Evolutionary conservation across 92 coral and sea anemone species (phyloP), one percentile per base, ranked within the genome.

Genomic region (Porites divaricata): DNA sequence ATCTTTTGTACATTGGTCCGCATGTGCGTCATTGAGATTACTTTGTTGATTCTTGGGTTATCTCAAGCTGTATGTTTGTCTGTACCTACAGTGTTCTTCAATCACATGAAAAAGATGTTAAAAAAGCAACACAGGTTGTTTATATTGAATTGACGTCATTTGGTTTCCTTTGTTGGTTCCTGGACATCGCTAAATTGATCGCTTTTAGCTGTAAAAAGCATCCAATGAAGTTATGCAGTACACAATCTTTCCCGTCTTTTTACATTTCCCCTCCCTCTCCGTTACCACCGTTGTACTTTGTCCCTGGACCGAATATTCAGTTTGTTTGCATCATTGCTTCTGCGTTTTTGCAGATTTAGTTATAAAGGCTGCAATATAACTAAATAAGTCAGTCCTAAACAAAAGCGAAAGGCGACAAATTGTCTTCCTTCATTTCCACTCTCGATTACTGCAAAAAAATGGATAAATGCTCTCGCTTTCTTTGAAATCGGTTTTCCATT

Each of bases 401-500:
- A 54, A 54, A 54, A 15, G 12, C 17, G 16, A 8, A 11, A 54
- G 59, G 16, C 59, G 59, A 54, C 59, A 54, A 54, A 8, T 66
- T 66, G 24, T 16, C 26, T 6, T 9, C 17, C 9, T 66, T 9
- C 70, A 66, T 4, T 22, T 13, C 26, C 70, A 24, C 12, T 1
- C 16, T 66, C 24, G 17, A 8, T 61, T 21, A n/a, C 65, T 61
- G 22, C 16, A 8, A 54, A 15, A 54, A 54, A 54, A 4, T 54
- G 1, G 16, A 15, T 61, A 17, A 7, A 16, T 16, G 20, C 26
- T 58, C 28, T 22, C 79, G 53, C 53, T 54, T 57, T 26, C 67
- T 75, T 75, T 75, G 79, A 75, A 56, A 75, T 75, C 66, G 49
- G 51, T 56, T 75, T 54, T 74, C 64, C n/a, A 25, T 8, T 73